phyloP scores from a whole-genome alignment of 2,888 invertebrate species.

The Acronicta aceris region DNA sequence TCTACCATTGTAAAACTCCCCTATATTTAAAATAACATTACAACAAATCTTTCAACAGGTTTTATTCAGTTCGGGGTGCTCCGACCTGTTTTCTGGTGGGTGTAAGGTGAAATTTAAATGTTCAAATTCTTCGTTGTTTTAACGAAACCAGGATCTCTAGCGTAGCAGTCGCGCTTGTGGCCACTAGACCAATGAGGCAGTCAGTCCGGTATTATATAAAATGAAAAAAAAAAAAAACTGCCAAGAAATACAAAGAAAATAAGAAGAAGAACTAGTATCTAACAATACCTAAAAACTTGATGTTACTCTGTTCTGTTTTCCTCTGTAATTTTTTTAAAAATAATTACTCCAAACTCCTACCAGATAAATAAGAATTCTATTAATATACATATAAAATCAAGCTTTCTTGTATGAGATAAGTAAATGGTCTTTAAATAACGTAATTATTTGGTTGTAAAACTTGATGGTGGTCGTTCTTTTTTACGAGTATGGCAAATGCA shows the following conservation, averaged over 20 bases:
- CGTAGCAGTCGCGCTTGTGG: no score
- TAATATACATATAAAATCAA: slow-evolving; percentile 32
- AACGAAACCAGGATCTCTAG: no score
- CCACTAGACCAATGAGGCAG: no score
- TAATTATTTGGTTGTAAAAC: slow-evolving; percentile 52
- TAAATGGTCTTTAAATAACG: slow-evolving; percentile 34
- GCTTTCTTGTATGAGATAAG: slow-evolving; percentile 34
- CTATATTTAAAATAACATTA: slow-evolving; percentile 18
- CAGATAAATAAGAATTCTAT: slow-evolving; percentile 10
- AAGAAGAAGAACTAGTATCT: no score
- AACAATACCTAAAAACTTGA: no score
- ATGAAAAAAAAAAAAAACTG: no score
- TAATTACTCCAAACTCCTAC: neutral
- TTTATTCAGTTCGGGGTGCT: slow-evolving; percentile 10
- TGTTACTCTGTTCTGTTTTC: no score
- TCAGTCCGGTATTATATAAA: no score
- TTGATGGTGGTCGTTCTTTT: slow-evolving; percentile 49
- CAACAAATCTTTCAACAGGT: slow-evolving; percentile 36
- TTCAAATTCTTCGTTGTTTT: neutral
- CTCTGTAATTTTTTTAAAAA: no score
- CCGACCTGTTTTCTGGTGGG: slow-evolving; percentile 1
- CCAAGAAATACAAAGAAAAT: no score
- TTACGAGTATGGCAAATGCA: slow-evolving; percentile 29
- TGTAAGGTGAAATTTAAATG: slow-evolving; percentile 22
- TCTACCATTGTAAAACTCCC: slow-evolving; percentile 9